Evolutionary conservation across 2,797 vertebrate genomes (phyloP).

Genomic region (Sarcophilus harrisii): DNA sequence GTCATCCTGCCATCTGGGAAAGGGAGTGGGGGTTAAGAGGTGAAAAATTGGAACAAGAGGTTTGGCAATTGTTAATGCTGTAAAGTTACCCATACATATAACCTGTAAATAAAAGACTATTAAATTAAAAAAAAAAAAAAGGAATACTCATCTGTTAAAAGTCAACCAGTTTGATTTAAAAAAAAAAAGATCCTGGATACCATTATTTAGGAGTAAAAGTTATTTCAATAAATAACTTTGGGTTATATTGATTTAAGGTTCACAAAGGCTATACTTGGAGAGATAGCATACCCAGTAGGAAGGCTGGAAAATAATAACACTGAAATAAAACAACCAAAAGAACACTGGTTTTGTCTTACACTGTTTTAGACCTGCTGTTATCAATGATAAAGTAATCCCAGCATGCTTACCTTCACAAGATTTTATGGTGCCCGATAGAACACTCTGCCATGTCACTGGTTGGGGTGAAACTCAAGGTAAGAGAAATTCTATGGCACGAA

Average conservation of each 20-base stretch:
- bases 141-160: neutral
- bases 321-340: fast-evolving
- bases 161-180: neutral
- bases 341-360: neutral
- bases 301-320: neutral
- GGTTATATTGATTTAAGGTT: neutral
- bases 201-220: neutral
- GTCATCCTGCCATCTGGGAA: too few species aligned
- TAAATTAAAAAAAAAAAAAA: too few species aligned
- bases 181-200: neutral
- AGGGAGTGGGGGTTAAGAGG: too few species aligned
- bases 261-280: neutral
- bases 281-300: fast-evolving
- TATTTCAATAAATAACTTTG: neutral
- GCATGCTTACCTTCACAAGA: conserved; percentile 91
- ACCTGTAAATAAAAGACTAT: too few species aligned
- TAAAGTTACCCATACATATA: too few species aligned
- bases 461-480: conserved; percentile 96
- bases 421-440: conserved; percentile 88
- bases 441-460: conserved; percentile 93
- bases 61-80: too few species aligned
- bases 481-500: neutral
- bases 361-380: conserved; percentile 87
- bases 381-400: conserved; percentile 90
- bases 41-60: too few species aligned